Evolutionary conservation across 1,140 invertebrate genomes (phyloP).

Genomic region (Zaprionus davidi): DNA sequence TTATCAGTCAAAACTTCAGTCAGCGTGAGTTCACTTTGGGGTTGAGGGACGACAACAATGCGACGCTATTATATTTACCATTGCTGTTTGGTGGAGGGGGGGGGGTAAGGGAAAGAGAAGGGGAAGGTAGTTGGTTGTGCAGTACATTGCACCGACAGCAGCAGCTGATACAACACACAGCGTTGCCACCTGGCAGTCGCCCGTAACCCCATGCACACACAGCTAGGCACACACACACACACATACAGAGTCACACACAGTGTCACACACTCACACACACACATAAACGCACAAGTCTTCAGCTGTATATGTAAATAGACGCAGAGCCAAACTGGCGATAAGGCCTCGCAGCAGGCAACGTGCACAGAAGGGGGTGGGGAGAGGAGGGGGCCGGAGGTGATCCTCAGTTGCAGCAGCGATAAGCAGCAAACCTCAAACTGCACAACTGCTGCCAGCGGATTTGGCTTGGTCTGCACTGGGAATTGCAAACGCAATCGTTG

Average conservation of each 20-base stretch:
- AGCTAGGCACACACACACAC: background rate
- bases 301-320: background rate
- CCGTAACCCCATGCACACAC: background rate
- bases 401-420: conserved; percentile 4
- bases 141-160: conserved; percentile 39
- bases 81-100: background rate
- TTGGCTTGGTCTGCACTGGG: conserved; percentile 9
- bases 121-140: conserved; percentile 5
- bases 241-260: background rate
- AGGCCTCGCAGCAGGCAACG: background rate
- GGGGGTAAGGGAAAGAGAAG: background rate
- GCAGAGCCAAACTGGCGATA: conserved; percentile 1
- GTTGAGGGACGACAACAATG: conserved; percentile 16
- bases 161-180: conserved; percentile 23
- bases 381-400: background rate
- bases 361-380: background rate
- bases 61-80: background rate
- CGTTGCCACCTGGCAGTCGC: conserved; percentile 2
- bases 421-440: background rate
- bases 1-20: conserved; percentile 32
- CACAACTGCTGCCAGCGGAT: background rate
- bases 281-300: background rate
- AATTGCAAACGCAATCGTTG: conserved; percentile 31
- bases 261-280: background rate
- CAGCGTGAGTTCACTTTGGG: background rate